Conservation (phyloP, 2,113 vertebrate genomes). For the Phaetusa simplex region DNA sequence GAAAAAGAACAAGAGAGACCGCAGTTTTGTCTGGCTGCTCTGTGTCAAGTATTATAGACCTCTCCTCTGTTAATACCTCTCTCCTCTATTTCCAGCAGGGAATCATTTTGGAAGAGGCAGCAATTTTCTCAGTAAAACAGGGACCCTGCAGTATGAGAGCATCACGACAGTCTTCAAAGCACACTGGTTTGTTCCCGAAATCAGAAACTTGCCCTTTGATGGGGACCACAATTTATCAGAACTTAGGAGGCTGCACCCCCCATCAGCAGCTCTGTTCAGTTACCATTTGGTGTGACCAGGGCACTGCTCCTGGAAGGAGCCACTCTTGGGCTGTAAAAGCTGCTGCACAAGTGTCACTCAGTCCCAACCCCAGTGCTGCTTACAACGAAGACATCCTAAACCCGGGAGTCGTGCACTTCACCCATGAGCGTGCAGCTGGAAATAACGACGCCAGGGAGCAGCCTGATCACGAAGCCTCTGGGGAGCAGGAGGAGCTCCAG, state of each 20-base stretch:
- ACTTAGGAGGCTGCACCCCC: not conserved
- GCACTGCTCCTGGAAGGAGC: not conserved
- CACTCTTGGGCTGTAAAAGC: not conserved
- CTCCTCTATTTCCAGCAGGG: not conserved
- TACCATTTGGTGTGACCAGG: not conserved
- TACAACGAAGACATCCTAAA: not conserved
- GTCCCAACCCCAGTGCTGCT: not conserved
- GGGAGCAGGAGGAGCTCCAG: not conserved
- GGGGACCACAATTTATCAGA: not conserved
- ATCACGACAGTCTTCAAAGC: not conserved
- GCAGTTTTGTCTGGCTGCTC: not conserved
- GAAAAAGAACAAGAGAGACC: not conserved
- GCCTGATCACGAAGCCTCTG: not conserved
- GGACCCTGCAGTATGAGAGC: not conserved
- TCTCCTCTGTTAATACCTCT: not conserved
- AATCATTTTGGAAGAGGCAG: not conserved
- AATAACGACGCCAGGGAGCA: not conserved
- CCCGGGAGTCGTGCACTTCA: not conserved
- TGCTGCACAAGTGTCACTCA: not conserved
- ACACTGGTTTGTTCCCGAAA: not conserved
- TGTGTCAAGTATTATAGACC: not conserved
- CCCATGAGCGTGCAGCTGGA: not conserved
- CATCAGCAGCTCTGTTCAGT: not conserved
- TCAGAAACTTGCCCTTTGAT: not conserved
- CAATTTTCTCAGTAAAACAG: not conserved